Evolutionary conservation across 2,113 vertebrate species (phyloP).

Genomic region (Marcusenius ussheri): DNA sequence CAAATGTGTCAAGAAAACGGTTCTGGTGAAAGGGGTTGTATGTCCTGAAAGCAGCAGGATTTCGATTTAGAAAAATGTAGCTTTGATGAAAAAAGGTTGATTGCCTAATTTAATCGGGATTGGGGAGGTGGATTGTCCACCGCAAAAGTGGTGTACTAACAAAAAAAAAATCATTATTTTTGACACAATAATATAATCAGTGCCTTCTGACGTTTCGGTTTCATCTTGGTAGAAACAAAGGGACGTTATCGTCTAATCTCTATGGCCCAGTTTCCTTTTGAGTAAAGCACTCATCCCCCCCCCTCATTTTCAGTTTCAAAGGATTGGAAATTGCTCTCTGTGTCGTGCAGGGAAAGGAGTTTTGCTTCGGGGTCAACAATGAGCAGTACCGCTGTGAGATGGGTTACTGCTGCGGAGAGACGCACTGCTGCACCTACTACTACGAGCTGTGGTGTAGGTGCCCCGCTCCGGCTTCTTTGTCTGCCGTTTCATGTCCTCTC

Average conservation of each 20-base stretch:
- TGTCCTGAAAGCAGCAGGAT: not conserved
- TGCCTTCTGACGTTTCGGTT: not conserved
- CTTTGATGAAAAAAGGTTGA: not conserved
- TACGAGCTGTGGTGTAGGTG: constrained; percentile 75
- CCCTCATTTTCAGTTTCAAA: not conserved
- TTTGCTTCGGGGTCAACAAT: constrained; percentile 70
- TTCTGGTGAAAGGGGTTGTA: not conserved
- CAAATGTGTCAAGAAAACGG: not conserved
- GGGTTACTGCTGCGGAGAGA: constrained; percentile 75
- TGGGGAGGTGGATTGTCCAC: not conserved
- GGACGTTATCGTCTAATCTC: not conserved
- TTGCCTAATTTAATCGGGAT: not conserved
- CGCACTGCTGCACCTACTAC: constrained; percentile 72
- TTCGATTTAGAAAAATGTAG: not conserved
- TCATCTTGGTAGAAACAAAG: not conserved
- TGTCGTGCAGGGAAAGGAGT: constrained; percentile 63
- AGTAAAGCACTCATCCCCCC: not conserved
- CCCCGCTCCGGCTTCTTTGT: not conserved
- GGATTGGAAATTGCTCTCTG: constrained; percentile 2
- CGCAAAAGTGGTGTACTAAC: not conserved
- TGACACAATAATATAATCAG: not conserved
- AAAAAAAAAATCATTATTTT: not conserved
- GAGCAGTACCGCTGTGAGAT: constrained; percentile 71
- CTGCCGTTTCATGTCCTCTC: not conserved
- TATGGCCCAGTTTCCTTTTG: not conserved